Evolutionary conservation across 2,113 vertebrate species (phyloP).

Genomic region (Aldabrachelys gigantea): DNA sequence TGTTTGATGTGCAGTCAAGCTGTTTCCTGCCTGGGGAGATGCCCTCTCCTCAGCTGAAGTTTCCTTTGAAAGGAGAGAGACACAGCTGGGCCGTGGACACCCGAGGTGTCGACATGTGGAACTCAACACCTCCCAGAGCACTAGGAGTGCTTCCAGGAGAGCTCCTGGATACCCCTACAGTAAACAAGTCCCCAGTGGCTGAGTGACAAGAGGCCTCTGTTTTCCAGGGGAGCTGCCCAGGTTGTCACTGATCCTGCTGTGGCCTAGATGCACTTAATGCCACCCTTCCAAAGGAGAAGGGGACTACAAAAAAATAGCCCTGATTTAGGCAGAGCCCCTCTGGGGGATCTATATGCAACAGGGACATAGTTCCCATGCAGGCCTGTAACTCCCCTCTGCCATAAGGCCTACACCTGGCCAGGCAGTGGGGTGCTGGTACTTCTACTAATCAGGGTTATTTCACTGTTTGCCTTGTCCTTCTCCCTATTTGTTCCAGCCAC

Average conservation of each 20-base stretch:
- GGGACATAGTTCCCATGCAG: neutral
- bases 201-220: conserved; percentile 64
- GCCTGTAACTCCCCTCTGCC: neutral
- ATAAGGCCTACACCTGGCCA: neutral
- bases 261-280: neutral
- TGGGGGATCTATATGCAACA: neutral
- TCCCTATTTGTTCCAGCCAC: neutral
- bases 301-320: neutral
- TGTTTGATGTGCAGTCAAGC: neutral
- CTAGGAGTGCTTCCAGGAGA: conserved; percentile 70
- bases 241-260: neutral
- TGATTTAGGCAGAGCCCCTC: neutral
- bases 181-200: conserved; percentile 76
- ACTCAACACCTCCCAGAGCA: conserved; percentile 75
- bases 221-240: neutral
- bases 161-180: conserved; percentile 56
- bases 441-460: neutral
- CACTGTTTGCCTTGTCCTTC: neutral
- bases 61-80: conserved; percentile 57
- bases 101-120: conserved; percentile 29
- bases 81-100: neutral
- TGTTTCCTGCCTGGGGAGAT: neutral
- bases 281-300: neutral
- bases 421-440: neutral
- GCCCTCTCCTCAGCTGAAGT: conserved; percentile 9